Conservation (phyloP, 2,113 vertebrate species). For the Cairina moschata region DNA sequence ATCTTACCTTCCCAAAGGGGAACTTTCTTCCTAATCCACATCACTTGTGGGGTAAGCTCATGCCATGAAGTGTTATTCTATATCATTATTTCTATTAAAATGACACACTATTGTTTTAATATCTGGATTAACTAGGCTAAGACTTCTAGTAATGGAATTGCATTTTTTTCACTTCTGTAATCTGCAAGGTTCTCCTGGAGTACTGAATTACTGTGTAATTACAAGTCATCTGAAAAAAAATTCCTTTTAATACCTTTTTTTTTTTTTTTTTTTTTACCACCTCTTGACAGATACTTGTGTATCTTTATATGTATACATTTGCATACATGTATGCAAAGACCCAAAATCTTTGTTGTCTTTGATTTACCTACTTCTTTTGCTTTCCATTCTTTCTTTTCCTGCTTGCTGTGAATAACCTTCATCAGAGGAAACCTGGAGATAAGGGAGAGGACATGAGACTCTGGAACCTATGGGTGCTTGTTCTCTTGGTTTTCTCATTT, state of each 20-base stretch:
- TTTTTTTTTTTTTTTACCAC: not conserved
- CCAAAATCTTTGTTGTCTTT: not conserved
- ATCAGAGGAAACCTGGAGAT: not conserved
- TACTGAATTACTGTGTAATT: not conserved
- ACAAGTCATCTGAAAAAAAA: not conserved
- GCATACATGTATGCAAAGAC: not conserved
- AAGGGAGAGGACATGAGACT: not conserved
- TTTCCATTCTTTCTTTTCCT: not conserved
- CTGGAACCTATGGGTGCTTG: accelerated
- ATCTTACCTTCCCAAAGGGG: not conserved
- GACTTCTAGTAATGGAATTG: not conserved
- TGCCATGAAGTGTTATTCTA: not conserved
- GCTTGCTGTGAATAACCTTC: not conserved
- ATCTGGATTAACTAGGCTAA: not conserved
- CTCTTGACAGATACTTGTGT: not conserved
- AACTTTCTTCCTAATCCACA: not conserved
- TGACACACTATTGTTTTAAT: not conserved
- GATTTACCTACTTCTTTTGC: not conserved
- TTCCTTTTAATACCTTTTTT: not conserved
- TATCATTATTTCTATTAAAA: not conserved
- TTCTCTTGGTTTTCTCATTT: not conserved
- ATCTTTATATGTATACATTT: too few relatives aligned
- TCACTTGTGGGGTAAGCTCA: not conserved
- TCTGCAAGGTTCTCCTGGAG: not conserved
- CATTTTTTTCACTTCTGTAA: not conserved